Evolutionary conservation across 53 echinoderm and acorn worm species (phyloP), one percentile per base, ranked within the genome.

Genomic region (Astropecten irregularis): DNA sequence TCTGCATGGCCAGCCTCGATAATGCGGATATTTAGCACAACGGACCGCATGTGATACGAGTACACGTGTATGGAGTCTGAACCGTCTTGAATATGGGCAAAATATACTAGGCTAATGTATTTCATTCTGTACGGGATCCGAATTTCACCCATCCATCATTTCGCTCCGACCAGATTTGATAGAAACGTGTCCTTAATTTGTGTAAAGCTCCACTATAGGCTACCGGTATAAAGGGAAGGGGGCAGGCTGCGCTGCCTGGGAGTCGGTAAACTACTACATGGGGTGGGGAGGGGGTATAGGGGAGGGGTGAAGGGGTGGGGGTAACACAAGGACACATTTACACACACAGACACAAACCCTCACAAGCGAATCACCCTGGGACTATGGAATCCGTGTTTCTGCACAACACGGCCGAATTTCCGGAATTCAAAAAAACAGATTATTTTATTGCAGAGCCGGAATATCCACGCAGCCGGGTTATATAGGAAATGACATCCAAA

Each of bases 81-180:
- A n/a, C n/a, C n/a, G n/a, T n/a, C n/a, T n/a, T n/a, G n/a, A n/a
- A n/a, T n/a, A n/a, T n/a, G n/a, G n/a, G n/a, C n/a, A n/a, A n/a
- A n/a, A n/a, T n/a, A n/a, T 74, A 74, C 33, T 74, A 38, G 79
- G 62, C 79, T 79, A 79, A 79, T 79, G 79, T 62, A 79, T 79
- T 79, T 79, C 79, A 46, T 32, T 40, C 79, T 21, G 18, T 16
- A 15, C 28, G 23, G 26, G 61, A 15, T n/a, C n/a, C n/a, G n/a
- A n/a, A n/a, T n/a, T n/a, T 9, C 46, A 42, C 6, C 49, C 79
- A 79, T 79, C 79, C 79, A 79, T 79, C 79, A 79, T 27, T 22
- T 32, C 42, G 15, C 9, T 16, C 44, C 47, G 62, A 62, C 42
- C 79, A 62, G 11, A 38, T 31, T 30, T 60, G 79, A 79, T 62